A percentile compares a stretch with the other conserved stretches of the same genome.
These are phyloP conservation scores for Phylloscopus collybita DNA, from an alignment of 2,797 vertebrate species.

Conservation along the genomic window DNA sequence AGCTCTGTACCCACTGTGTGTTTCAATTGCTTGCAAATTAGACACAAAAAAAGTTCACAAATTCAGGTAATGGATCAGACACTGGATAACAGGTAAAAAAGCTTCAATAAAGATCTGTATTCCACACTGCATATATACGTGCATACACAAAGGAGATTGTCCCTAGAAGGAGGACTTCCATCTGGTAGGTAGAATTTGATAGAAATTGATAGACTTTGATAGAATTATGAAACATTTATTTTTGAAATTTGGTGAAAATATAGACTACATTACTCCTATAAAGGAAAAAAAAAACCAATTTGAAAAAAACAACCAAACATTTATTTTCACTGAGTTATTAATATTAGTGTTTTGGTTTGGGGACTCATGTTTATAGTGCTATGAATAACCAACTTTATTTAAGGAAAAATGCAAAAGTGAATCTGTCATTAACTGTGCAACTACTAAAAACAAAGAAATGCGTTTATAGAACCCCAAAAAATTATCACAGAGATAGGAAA, in stretches of 20 bases:
- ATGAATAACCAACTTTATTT: background rate
- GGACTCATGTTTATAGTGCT: background rate
- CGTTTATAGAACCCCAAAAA: background rate
- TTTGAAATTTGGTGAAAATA: background rate
- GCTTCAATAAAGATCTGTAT: background rate
- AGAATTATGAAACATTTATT: background rate
- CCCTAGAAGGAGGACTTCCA: background rate
- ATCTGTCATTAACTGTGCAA: background rate
- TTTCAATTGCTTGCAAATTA: background rate
- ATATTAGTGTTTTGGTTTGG: background rate
- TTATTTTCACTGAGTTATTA: background rate
- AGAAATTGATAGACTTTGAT: background rate
- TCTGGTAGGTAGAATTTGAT: background rate
- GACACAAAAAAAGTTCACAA: background rate
- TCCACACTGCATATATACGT: background rate
- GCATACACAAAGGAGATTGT: background rate
- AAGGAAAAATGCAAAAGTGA: background rate
- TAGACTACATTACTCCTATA: background rate
- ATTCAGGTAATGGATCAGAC: constrained; percentile 29
- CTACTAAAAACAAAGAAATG: background rate
- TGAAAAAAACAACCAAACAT: background rate
- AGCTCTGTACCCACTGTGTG: constrained; percentile 32
- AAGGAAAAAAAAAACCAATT: background rate
- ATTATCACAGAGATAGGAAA: background rate
- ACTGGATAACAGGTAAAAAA: background rate